These are phyloP conservation scores for Laticauda colubrina DNA, from an alignment of 2,113 vertebrate species.

Conservation along the genomic window DNA sequence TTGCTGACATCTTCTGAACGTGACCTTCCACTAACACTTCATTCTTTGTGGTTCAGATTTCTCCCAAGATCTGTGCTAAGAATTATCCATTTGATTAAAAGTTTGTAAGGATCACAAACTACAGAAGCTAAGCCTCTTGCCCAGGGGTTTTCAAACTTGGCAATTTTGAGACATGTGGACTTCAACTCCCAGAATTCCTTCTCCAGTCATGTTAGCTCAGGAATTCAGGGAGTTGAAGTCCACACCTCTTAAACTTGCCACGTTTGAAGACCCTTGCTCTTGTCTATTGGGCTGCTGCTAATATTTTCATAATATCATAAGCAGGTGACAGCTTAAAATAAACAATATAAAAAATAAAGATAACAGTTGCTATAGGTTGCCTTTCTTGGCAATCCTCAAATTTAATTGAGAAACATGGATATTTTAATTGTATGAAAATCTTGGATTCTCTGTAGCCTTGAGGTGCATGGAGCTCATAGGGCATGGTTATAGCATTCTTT, in stretches of 20 bases:
- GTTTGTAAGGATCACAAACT: not conserved
- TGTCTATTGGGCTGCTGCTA: not conserved
- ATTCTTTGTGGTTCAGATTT: not conserved
- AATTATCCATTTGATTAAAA: not conserved
- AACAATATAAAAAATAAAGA: not conserved
- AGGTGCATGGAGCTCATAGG: not conserved
- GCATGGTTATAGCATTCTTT: not conserved
- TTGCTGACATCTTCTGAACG: not conserved
- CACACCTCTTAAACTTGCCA: too few species aligned
- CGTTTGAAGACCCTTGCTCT: too few species aligned
- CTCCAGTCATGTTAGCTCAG: too few species aligned
- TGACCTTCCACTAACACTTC: not conserved
- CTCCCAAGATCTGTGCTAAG: constrained; percentile 1
- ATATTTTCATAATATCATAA: not conserved
- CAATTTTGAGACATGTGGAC: too few species aligned
- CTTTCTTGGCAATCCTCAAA: not conserved
- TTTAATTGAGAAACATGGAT: not conserved
- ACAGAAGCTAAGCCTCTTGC: not conserved
- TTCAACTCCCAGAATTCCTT: too few species aligned
- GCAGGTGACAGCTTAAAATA: not conserved
- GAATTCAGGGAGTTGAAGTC: too few species aligned
- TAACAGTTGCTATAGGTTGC: not conserved
- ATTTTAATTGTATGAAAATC: not conserved
- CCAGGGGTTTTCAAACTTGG: too few species aligned
- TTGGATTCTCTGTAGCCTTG: not conserved